phyloP scores from a whole-genome alignment of 2,888 invertebrate species.

The Drosophila seclusa region DNA sequence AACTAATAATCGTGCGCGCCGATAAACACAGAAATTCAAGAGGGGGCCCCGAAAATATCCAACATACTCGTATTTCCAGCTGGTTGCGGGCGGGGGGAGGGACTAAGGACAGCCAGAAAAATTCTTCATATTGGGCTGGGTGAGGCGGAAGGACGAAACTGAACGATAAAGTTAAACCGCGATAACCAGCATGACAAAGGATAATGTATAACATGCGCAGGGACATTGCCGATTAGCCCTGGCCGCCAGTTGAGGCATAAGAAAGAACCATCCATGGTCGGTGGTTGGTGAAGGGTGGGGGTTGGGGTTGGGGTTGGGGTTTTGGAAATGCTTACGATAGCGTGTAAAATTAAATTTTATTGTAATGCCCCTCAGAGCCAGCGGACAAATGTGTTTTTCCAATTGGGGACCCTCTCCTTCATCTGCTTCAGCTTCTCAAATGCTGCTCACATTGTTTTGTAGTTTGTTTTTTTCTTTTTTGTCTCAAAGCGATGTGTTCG shows the following conservation, averaged over 20 bases:
- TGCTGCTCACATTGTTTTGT: conserved; percentile 42
- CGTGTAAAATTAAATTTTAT: conserved; percentile 79
- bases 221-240: conserved; percentile 67
- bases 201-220: conserved; percentile 65
- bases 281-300: neutral
- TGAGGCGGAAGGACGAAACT: conserved; percentile 44
- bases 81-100: neutral
- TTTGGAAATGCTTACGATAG: conserved; percentile 66
- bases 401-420: conserved; percentile 26
- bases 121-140: conserved; percentile 45
- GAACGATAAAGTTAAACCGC: conserved; percentile 79
- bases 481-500: conserved; percentile 35
- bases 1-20: conserved; percentile 78
- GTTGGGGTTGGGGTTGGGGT: conserved; percentile 2
- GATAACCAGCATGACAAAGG: conserved; percentile 81
- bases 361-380: conserved; percentile 58
- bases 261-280: conserved; percentile 16
- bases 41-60: conserved; percentile 23
- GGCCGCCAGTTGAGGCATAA: conserved; percentile 50
- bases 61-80: conserved; percentile 28
- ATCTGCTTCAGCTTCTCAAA: conserved; percentile 11
- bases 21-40: conserved; percentile 73
- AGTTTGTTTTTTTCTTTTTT: conserved; percentile 17
- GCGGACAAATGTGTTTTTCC: conserved; percentile 51
- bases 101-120: conserved; percentile 25